Conservation (phyloP, 1,140 invertebrate genomes). For the Nasonia longicornis region DNA sequence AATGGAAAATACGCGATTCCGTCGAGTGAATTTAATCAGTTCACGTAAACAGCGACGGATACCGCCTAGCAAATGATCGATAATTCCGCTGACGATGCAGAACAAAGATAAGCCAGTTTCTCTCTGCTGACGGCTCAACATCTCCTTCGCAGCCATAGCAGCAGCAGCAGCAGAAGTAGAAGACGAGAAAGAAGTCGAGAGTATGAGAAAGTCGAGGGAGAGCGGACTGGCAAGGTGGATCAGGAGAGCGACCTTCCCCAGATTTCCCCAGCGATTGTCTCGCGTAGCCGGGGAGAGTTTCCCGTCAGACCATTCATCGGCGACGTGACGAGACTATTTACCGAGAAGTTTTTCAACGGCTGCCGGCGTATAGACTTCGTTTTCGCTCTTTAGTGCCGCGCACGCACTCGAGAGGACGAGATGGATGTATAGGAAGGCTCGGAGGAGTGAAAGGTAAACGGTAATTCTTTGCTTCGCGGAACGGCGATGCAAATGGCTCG, state of each 20-base stretch:
- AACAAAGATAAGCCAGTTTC: not conserved
- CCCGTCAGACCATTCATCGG: slow-evolving; percentile 67
- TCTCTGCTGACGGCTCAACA: not conserved
- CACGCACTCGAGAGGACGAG: not conserved
- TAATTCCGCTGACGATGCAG: slow-evolving; percentile 17
- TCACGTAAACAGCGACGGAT: not conserved
- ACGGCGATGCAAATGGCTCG: slow-evolving; percentile 17
- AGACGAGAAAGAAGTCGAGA: slow-evolving; percentile 11
- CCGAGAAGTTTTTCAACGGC: slow-evolving; percentile 51
- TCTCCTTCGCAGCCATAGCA: not conserved
- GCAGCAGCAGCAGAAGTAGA: not conserved
- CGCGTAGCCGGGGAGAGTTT: slow-evolving; percentile 57
- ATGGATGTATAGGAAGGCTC: not conserved
- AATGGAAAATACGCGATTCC: not conserved
- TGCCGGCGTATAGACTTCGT: slow-evolving; percentile 40
- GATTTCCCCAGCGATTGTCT: slow-evolving; percentile 70
- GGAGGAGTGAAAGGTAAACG: slow-evolving; percentile 13
- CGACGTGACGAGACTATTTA: slow-evolving; percentile 66
- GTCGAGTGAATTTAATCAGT: slow-evolving; percentile 12
- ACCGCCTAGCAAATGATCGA: slow-evolving; percentile 3
- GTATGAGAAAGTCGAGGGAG: not conserved
- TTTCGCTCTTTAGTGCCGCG: slow-evolving; percentile 19
- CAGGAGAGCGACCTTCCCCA: slow-evolving; percentile 57
- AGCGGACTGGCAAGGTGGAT: slow-evolving; percentile 49
- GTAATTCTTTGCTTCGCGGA: slow-evolving; percentile 7